Conservation (phyloP, 2,888 invertebrate species). For the Drosophila neonasuta region DNA sequence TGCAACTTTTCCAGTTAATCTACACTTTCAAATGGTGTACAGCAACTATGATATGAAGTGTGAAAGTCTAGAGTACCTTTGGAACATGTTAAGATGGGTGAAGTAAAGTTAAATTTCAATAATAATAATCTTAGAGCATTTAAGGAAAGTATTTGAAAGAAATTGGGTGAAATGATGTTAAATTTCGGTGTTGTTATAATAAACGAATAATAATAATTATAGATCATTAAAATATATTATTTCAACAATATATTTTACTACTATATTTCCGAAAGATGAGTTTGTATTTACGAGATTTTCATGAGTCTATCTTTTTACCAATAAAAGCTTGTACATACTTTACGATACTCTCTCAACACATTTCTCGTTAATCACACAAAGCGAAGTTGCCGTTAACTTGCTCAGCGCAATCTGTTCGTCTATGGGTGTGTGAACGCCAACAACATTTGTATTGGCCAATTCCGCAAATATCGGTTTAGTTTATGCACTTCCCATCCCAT, state of each 20-base stretch:
- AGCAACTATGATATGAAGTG: not conserved
- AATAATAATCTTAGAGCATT: too few species aligned
- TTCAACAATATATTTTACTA: too few species aligned
- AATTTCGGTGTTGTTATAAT: not conserved
- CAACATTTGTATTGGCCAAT: constrained; percentile 10
- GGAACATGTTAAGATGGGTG: not conserved
- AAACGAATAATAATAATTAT: not conserved
- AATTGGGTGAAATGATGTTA: too few species aligned
- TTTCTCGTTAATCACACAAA: constrained; percentile 2
- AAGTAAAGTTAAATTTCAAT: too few species aligned
- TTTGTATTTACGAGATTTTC: too few species aligned
- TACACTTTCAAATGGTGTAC: not conserved
- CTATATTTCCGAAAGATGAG: too few species aligned
- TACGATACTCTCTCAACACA: not conserved
- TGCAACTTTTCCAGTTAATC: constrained; percentile 1
- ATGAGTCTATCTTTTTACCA: not conserved
- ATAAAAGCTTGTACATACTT: not conserved
- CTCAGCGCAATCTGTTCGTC: not conserved
- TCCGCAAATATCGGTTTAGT: constrained; percentile 11
- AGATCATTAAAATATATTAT: too few species aligned
- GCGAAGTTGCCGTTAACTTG: not conserved
- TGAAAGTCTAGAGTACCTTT: not conserved
- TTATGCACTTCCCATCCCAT: constrained; percentile 36
- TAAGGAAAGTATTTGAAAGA: too few species aligned
- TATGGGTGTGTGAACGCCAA: not conserved